Evolutionary conservation across 2,113 vertebrate species (phyloP), one percentile per base, ranked within the genome.

Genomic region (Chelonoidis abingdonii): DNA sequence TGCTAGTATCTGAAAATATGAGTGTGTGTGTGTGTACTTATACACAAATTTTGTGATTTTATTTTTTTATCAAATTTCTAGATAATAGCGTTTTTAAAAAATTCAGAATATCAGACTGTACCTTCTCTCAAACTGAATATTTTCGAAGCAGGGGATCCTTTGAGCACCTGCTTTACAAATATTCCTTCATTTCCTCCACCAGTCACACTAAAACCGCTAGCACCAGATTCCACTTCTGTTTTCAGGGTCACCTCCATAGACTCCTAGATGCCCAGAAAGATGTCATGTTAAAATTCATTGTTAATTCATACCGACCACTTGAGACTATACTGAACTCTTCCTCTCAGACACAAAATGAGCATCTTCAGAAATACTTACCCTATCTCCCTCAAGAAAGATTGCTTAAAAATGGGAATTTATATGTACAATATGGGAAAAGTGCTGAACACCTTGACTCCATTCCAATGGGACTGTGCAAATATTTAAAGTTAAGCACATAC

Each of bases 161-260:
- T 99, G 50, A 99, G 97, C 57, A 99, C 99, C 92, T 99, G 98
- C 93, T 99, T 99, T 69, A 99, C 98, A 92, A 99, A 99, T 95
- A 99, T 98, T 4, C 99, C 99, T 19, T 99, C 98, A 91, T 98
- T 97, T 56, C 99, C 99, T 25, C 99, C 99, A n/a, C 99, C 99
- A 1, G 96, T 97, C 89, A 99, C 98, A 35, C 99, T 97, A 53
- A 99, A 98, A 93, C 99, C 99, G 49, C 99, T 99, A 88, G 98
- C 98, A 93, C 99, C 98, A 19, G 98, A 98, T 93, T 99, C 99
- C 78, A 96, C 98, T 92, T 99, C 98, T 1, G 99, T 99, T 97
- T 98, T 98, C 96, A 99, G 97, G 0, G 98, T 99, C 90, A 99
- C 97, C 88, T 98, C 99, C 82, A 97, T 97, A 1, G 90, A 96